Percentiles rank a stretch among this genome's conserved stretches.
Conservation (phyloP, 2,797 vertebrate genomes). For the Sparidentex hasta region DNA sequence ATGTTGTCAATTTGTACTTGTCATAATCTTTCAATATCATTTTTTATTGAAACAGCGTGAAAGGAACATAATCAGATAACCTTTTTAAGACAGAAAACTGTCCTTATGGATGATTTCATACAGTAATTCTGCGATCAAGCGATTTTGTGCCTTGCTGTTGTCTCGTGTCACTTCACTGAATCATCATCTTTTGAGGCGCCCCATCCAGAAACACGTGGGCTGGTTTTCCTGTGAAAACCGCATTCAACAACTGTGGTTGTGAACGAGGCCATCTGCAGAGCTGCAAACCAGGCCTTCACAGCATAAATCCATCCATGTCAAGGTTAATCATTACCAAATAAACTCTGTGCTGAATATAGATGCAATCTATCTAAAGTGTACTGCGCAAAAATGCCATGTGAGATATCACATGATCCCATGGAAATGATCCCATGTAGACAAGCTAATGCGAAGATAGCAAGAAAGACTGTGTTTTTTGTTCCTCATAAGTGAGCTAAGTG, state of each 20-base stretch:
- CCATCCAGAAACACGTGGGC: not conserved
- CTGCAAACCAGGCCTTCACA: not conserved
- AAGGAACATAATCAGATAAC: not conserved
- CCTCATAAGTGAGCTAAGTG: not conserved
- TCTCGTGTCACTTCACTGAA: not conserved
- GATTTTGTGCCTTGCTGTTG: not conserved
- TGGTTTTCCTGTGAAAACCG: constrained; percentile 23
- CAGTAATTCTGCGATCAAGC: not conserved
- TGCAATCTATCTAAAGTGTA: not conserved
- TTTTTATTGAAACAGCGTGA: not conserved
- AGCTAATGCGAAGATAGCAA: not conserved
- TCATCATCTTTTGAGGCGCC: not conserved
- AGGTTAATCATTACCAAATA: not conserved
- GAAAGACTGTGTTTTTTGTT: not conserved
- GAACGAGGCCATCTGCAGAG: constrained; percentile 53
- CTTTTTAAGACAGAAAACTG: not conserved
- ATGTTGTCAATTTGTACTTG: not conserved
- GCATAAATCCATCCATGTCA: not conserved
- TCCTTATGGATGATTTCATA: not conserved
- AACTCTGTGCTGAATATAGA: too few species aligned
- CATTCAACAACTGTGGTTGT: constrained; percentile 22
- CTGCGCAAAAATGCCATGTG: not conserved
- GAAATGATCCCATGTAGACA: not conserved
- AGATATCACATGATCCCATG: not conserved
- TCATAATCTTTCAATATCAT: not conserved